phyloP scores from a whole-genome alignment of 2,797 vertebrate species.

The Pangasius macronema region DNA sequence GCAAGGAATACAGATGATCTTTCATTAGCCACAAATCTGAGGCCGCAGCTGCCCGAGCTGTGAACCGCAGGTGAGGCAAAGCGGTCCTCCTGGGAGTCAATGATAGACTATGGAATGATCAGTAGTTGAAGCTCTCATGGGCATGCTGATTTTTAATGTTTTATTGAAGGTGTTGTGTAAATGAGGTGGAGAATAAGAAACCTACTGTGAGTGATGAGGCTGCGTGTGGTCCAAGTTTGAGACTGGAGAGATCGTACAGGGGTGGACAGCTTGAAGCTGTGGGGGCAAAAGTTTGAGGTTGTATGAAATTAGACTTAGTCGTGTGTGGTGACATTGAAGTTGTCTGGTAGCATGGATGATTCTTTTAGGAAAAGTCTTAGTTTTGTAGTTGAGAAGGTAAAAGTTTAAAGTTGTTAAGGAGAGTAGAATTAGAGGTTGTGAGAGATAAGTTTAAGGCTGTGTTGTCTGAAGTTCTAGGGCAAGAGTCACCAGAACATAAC shows the following conservation, averaged over 20 bases:
- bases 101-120: slow-evolving; percentile 32
- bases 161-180: background rate
- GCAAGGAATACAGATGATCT: slow-evolving; percentile 38
- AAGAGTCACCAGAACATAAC: background rate
- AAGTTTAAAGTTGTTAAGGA: background rate
- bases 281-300: slow-evolving; percentile 11
- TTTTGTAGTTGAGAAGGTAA: background rate
- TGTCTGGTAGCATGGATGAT: background rate
- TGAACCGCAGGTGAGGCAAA: slow-evolving; percentile 35
- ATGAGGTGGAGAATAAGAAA: slow-evolving; percentile 12
- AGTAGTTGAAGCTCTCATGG: slow-evolving; percentile 16
- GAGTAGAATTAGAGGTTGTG: background rate
- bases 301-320: background rate
- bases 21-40: slow-evolving; percentile 37
- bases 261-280: slow-evolving; percentile 21
- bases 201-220: background rate
- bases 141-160: slow-evolving; percentile 18
- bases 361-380: background rate
- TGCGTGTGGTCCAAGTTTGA: background rate
- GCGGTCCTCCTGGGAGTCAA: slow-evolving; percentile 12
- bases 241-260: background rate
- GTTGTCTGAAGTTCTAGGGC: background rate
- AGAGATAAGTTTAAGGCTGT: background rate
- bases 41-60: slow-evolving; percentile 28
- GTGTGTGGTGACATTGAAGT: background rate